These are phyloP conservation scores for Acrossocheilus fasciatus DNA, from an alignment of 2,797 vertebrate genomes.

Conservation along the genomic window DNA sequence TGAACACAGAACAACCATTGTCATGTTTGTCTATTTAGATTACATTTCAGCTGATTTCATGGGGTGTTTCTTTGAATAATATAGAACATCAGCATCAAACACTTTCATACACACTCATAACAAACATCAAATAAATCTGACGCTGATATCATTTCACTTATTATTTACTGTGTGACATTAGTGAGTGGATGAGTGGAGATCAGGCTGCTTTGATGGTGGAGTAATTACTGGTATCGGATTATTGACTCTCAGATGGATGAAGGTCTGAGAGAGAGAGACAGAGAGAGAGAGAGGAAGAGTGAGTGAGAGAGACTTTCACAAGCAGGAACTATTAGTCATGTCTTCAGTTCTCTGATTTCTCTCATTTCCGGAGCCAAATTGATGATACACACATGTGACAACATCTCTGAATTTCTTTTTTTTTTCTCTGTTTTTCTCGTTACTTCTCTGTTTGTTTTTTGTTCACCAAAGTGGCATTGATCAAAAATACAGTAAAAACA, in stretches of 20 bases:
- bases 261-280: slow-evolving; percentile 19
- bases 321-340: slow-evolving; percentile 8
- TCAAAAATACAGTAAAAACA: background rate
- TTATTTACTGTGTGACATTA: slow-evolving; percentile 34
- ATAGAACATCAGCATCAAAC: slow-evolving; percentile 23
- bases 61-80: slow-evolving; percentile 1
- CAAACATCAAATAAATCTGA: slow-evolving; percentile 21
- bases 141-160: background rate
- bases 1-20: background rate
- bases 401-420: background rate
- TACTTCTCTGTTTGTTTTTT: background rate
- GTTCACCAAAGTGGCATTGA: background rate
- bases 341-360: slow-evolving; percentile 12
- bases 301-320: background rate
- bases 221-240: slow-evolving; percentile 51
- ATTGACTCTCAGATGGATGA: slow-evolving; percentile 40
- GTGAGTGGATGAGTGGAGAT: slow-evolving; percentile 28
- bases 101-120: slow-evolving; percentile 7
- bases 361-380: slow-evolving; percentile 13
- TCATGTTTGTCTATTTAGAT: slow-evolving; percentile 12
- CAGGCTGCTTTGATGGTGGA: slow-evolving; percentile 46
- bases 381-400: background rate
- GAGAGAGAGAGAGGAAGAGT: background rate
- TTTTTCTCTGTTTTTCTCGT: background rate
- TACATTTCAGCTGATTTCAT: slow-evolving; percentile 12